Evolutionary conservation across 1,140 invertebrate genomes (phyloP).

Genomic region (Maniola jurtina): DNA sequence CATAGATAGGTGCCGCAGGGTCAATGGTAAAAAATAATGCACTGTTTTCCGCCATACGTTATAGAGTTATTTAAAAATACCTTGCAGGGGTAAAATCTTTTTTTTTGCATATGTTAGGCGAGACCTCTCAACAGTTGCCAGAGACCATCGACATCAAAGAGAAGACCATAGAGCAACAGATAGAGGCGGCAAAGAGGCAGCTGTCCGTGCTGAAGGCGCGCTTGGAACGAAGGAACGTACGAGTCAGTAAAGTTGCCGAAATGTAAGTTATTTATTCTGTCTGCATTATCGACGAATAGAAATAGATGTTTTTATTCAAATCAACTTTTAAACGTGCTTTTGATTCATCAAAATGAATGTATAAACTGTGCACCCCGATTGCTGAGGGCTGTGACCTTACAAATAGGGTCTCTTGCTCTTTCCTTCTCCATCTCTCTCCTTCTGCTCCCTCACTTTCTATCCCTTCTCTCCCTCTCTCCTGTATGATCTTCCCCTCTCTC

Average conservation of each 20-base stretch:
- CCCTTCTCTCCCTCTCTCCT: too few relatives aligned
- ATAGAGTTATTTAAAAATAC: background rate
- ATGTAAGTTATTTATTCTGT: constrained; percentile 85
- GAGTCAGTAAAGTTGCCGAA: constrained; percentile 98
- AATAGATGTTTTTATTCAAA: too few relatives aligned
- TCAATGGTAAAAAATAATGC: too few relatives aligned
- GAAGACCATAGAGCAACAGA: constrained; percentile 50
- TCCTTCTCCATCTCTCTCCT: too few relatives aligned
- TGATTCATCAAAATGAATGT: too few relatives aligned
- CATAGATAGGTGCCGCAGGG: too few relatives aligned
- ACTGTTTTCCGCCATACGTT: background rate
- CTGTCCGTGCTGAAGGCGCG: constrained; percentile 83
- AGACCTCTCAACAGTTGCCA: constrained; percentile 41
- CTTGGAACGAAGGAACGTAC: constrained; percentile 93
- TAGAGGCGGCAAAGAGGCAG: constrained; percentile 60
- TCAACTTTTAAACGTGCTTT: too few relatives aligned
- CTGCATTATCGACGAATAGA: background rate
- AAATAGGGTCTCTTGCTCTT: too few relatives aligned
- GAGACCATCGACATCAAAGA: constrained; percentile 15
- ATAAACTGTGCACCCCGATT: too few relatives aligned
- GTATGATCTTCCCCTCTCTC: too few relatives aligned
- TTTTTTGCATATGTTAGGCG: constrained; percentile 34
- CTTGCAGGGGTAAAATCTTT: background rate
- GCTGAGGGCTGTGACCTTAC: too few relatives aligned
- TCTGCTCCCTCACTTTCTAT: too few relatives aligned